Conservation (phyloP, 2,888 invertebrate genomes). For the Plusia festucae region DNA sequence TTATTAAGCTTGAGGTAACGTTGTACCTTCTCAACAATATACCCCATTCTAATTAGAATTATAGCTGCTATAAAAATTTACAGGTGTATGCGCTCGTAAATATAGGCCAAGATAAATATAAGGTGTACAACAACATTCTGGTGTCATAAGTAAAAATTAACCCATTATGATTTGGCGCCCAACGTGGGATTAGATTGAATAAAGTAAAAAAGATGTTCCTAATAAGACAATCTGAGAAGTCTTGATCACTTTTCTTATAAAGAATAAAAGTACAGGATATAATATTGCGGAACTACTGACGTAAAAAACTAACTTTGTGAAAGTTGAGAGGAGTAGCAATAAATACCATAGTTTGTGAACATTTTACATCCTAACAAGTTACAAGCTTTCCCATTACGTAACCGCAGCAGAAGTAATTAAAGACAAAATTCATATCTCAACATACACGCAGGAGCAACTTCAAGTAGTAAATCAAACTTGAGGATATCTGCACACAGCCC, state of each 20-base stretch:
- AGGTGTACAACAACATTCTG: slow-evolving; percentile 27
- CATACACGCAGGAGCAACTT: slow-evolving; percentile 50
- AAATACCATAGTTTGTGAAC: slow-evolving; percentile 23
- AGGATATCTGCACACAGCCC: slow-evolving; percentile 35
- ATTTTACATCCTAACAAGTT: slow-evolving; percentile 44
- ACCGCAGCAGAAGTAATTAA: slow-evolving; percentile 47
- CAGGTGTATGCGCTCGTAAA: slow-evolving; percentile 28
- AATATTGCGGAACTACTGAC: slow-evolving; percentile 1
- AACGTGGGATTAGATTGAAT: slow-evolving; percentile 61
- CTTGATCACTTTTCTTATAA: slow-evolving; percentile 28
- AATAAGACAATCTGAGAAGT: slow-evolving; percentile 11
- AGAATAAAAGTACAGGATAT: slow-evolving; percentile 20
- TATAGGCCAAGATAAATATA: slow-evolving; percentile 23
- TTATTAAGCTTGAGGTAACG: slow-evolving; percentile 47
- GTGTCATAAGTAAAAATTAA: too few relatives aligned
- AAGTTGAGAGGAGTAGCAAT: slow-evolving; percentile 18
- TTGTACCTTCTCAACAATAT: slow-evolving; percentile 37
- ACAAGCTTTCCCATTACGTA: slow-evolving; percentile 27
- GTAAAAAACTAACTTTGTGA: not conserved
- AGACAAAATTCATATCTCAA: slow-evolving; percentile 53
- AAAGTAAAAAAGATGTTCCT: slow-evolving; percentile 33
- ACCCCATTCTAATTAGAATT: slow-evolving; percentile 36
- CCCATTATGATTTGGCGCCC: slow-evolving; percentile 66
- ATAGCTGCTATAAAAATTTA: slow-evolving; percentile 54
- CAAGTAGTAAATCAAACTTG: slow-evolving; percentile 56